Base-by-base conservation (phyloP, 2,888 invertebrate genomes). In the Acrobasis suavella region DNA sequence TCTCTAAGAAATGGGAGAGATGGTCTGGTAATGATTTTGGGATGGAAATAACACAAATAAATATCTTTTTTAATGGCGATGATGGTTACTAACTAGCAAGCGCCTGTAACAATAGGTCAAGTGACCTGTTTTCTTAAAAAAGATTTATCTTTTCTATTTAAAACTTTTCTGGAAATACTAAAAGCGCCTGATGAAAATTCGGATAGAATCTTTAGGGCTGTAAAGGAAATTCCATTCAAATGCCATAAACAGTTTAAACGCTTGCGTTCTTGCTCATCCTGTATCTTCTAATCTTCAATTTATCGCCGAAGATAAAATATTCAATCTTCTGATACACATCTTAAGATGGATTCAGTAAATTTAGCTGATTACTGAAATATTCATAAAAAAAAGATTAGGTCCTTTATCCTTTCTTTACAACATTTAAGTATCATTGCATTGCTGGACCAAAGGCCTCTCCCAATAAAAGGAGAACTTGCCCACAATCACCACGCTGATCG, bases 271-370 rank as follows among this genome's bases (percentile, higher is more conserved):
- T 15, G 32, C 49, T 49, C 58, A 58, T 46, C 58, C 22, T 58
- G 49, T 58, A 58, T 46, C 58, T 22, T 46, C 9, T 49, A 58
- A 58, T 58, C 58, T 58, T 58, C 58, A 58, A 49, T 58, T 58
- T 58, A 58, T 58, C 58, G 46, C 15, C 22, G 58, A 32, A 49
- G 58, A 58, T 58, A 58, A 58, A 58, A 58, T 52, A 52, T 52
- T 52, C 52, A 52, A 52, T 52, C 52, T 52, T 52, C 52, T 32
- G 52, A 52, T 52, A 52, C 5, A 32, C 12, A 52, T 52, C 52
- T 52, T 7, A 22, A 12, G 58, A 16, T 58, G 46, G 58, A 46
- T 52, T 52, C 32, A 7, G 52, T 52, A n/a, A 32, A 52, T 32
- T 37, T 14, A 52, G 52, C 22, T 52, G 52, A 14, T 50, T 50